Conservation (phyloP, 2,797 vertebrate species). For the Pangasius macronema region DNA sequence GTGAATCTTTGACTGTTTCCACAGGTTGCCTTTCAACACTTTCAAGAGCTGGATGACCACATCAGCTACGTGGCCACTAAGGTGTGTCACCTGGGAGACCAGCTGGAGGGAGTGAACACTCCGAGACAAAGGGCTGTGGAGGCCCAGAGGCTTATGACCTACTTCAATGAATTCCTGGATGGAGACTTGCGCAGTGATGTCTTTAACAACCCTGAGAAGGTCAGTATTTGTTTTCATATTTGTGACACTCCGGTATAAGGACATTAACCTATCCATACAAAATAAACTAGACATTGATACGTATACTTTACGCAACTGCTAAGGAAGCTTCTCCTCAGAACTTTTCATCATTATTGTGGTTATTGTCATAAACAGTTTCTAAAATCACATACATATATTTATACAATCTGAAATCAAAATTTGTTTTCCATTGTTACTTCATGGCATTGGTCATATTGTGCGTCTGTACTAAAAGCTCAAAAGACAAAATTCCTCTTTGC, state of each 20-base stretch:
- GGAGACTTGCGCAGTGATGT: slow-evolving; percentile 98
- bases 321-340: neutral
- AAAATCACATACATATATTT: neutral
- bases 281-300: too few species aligned
- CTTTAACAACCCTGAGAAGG: slow-evolving; percentile 98
- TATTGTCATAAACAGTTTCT: neutral
- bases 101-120: slow-evolving; percentile 97
- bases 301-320: too few species aligned
- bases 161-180: slow-evolving; percentile 99
- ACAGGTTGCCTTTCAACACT: slow-evolving; percentile 98
- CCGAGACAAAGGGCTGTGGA: slow-evolving; percentile 98
- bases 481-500: neutral
- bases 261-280: too few species aligned
- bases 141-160: slow-evolving; percentile 98
- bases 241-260: too few species aligned
- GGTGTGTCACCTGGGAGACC: slow-evolving; percentile 98
- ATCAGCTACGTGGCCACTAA: slow-evolving; percentile 99
- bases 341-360: neutral
- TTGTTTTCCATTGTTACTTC: neutral
- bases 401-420: neutral
- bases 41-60: slow-evolving; percentile 98
- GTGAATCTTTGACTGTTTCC: slow-evolving; percentile 22
- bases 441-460: neutral
- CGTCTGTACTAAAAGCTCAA: neutral
- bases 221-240: too few species aligned